phyloP scores from a whole-genome alignment of 2,888 invertebrate genomes.

The Dioctria linearis region DNA sequence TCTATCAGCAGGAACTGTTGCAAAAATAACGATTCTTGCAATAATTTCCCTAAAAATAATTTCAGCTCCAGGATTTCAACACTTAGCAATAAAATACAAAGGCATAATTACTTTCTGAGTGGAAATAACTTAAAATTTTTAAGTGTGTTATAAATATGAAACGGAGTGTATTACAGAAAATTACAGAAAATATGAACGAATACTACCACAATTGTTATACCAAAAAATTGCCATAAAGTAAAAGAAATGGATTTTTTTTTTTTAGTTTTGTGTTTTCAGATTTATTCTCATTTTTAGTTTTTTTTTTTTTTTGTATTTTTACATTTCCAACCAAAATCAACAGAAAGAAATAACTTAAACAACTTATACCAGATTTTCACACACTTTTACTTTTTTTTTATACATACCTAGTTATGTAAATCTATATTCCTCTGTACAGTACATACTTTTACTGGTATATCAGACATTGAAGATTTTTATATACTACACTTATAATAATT shows the following conservation, averaged over 20 bases:
- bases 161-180: too few relatives aligned
- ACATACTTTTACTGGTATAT: slow-evolving; percentile 25
- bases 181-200: too few relatives aligned
- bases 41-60: too few relatives aligned
- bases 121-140: too few relatives aligned
- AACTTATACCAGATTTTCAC: slow-evolving; percentile 42
- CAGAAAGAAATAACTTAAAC: slow-evolving; percentile 47
- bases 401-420: neutral
- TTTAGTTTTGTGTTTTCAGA: slow-evolving; percentile 44
- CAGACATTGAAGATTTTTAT: slow-evolving; percentile 41
- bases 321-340: slow-evolving; percentile 45
- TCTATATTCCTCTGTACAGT: slow-evolving; percentile 48
- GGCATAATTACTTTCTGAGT: too few relatives aligned
- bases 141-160: too few relatives aligned
- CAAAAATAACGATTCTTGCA: too few relatives aligned
- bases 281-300: slow-evolving; percentile 45
- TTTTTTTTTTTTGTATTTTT: slow-evolving; percentile 37
- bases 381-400: neutral
- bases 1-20: too few relatives aligned
- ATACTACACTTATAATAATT: slow-evolving; percentile 32
- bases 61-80: too few relatives aligned
- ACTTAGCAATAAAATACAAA: too few relatives aligned
- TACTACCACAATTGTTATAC: too few relatives aligned
- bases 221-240: neutral
- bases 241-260: neutral